Base-by-base conservation (phyloP, 2,113 vertebrate genomes). In the Paracanthobrama guichenoti region DNA sequence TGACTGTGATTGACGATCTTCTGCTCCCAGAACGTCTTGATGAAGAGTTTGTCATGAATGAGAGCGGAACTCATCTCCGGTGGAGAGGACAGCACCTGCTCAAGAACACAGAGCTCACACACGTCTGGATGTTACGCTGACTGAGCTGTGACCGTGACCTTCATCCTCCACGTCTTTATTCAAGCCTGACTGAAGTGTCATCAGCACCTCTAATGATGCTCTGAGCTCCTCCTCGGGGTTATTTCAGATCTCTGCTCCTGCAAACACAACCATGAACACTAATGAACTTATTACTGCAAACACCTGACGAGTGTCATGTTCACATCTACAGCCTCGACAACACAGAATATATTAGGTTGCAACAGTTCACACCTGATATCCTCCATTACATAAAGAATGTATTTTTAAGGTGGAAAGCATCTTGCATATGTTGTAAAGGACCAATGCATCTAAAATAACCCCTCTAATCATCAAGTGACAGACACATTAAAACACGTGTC, bases 11-110 rank as follows among this genome's bases (percentile, higher is more conserved):
- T 39, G 22, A 79, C 46, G 20, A 95, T 94, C 87, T 83, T 91
- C 66, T 91, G 88, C 89, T 95, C 94, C 93, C 94, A 95, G 83
- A 94, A 92, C 0, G 84, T 75, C 85, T 92, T 92, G 2, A 94
- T 93, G 71, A 89, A 79, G 44, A 84, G 82, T 14, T 91, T 88
- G 83, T 95, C 93, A 11, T 94, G 93, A 85, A 95, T 92, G 88
- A 92, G 84, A 81, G 93, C 93, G 72, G 88, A 1, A 64, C 89
- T 95, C 93, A 95, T 95, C 87, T 92, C 85, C 84, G 78, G 24
- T 71, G 50, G 22, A 53, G 3, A 71, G 22, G 57, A 50, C 20
- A 39, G 35, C 35, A n/a, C n/a, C n/a, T n/a, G n/a, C n/a, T n/a
- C n/a, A n/a, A n/a, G n/a, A n/a, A n/a, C n/a, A n/a, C n/a, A n/a